Evolutionary conservation across 1,140 invertebrate genomes (phyloP), one percentile per base, ranked within the genome.

Genomic region (Eciton burchellii): DNA sequence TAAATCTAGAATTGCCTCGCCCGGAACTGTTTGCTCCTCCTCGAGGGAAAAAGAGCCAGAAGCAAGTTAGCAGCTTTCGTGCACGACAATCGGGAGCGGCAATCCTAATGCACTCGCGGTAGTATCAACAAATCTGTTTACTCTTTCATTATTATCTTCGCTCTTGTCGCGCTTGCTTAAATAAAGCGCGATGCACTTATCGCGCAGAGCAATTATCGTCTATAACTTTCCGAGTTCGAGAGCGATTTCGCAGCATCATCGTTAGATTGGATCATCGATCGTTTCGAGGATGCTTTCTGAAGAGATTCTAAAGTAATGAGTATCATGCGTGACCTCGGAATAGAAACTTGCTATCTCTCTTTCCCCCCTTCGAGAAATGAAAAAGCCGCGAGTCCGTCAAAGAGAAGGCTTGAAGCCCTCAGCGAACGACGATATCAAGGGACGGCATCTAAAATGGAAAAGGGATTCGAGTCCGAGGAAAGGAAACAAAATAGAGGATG

Each of bases 1-100:
- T 76, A 86, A 84, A 81, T 90, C 83, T 73, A 88, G 73, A 63
- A 82, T 86, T 65, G 66, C 83, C 60, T 84, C 52, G 86, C 43
- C 66, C 35, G 72, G 74, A 83, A 72, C 82, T 87, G 54, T 82
- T 89, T 63, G 84, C 72, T 62, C 87, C 81, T 24, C 82, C 74
- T 62, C 21, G 52, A n/a, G 60, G 43, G 65, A 89, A 70, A 57
- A 49, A 52, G 29, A 82, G 57, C 47, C 5, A 83, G 73, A 57
- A 70, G 57, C 41, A 83, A 74, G 71, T 54, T 60, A 26, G 41
- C 52, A 63, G 74, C 54, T 81, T 57, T 52, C 45, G 81, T 60
- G n/a, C 6, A 12, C 56, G 29, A 60, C 54, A 57, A 24, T 35
- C 6, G 26, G 19, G 12, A 54, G 49, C 68, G 54, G 74, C 54